Evolutionary conservation across 1,140 invertebrate species (phyloP).

Genomic region (Meteorus sp.): DNA sequence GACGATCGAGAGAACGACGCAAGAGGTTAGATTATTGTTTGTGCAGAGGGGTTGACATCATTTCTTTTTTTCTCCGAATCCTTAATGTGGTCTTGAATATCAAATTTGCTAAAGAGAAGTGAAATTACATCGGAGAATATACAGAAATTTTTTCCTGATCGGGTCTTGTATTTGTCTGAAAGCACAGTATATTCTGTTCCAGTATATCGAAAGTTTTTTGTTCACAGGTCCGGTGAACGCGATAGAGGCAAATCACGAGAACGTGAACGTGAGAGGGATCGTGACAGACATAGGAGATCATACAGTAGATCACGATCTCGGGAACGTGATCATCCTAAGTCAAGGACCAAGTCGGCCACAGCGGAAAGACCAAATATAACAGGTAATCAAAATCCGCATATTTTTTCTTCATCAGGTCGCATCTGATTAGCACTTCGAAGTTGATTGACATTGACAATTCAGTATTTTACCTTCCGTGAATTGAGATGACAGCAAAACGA

Average conservation of each 20-base stretch:
- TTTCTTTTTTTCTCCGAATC: not conserved
- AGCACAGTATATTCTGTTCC: too few relatives aligned
- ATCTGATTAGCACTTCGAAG: not conserved
- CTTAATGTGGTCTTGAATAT: constrained; percentile 6
- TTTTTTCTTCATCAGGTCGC: not conserved
- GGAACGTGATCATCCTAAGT: constrained; percentile 53
- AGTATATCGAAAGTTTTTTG: not conserved
- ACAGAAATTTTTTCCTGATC: not conserved
- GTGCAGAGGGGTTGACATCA: too few relatives aligned
- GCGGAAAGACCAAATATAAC: constrained; percentile 65
- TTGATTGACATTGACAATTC: not conserved
- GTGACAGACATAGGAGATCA: constrained; percentile 58
- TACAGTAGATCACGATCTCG: constrained; percentile 59
- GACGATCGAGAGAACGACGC: constrained; percentile 61
- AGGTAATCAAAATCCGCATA: constrained; percentile 37
- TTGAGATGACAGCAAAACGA: too few relatives aligned
- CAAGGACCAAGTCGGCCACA: constrained; percentile 45
- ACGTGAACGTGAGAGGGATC: constrained; percentile 54
- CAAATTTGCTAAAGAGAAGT: constrained; percentile 16
- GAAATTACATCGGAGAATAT: constrained; percentile 6
- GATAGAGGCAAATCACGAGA: constrained; percentile 57
- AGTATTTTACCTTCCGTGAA: not conserved
- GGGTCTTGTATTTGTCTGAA: too few relatives aligned
- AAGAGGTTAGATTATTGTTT: constrained; percentile 40
- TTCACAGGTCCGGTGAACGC: constrained; percentile 46